Base-by-base conservation (phyloP, 2,113 vertebrate species). In the Connochaetes taurinus region DNA sequence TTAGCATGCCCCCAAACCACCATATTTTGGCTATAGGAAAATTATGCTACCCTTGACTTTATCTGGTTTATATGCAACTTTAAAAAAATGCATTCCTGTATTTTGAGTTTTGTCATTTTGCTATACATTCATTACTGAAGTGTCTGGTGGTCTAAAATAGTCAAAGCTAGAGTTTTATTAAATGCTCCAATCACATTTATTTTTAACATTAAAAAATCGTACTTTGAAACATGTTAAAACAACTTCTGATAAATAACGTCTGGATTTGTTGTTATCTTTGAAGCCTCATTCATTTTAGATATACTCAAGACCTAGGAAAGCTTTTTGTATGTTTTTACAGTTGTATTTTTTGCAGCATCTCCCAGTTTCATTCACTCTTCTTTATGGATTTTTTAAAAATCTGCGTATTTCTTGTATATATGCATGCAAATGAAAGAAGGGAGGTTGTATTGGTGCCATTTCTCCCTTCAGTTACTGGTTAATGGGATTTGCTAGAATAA, bases 391-490 rank as follows among this genome's bases (percentile, higher is more conserved):
- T 88, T 58, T 25, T 2, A 58, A 96, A 94, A 92, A 97, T 95
- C 94, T 95, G 58, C 98, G 60, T 81, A 98, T 98, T 98, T 98
- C 98, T 98, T 98, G 98, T 98, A 98, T 97, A 98, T 98, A 98
- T 60, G 89, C 98, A 98, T 98, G 98, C 98, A 97, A 94, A 87
- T 62, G 91, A 93, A 94, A 98, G 98, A 98, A 86, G 96, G 98
- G 97, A 98, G 98, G 95, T 97, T 98, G 98, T 98, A 95, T 87
- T 98, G 98, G 98, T 98, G 98, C 98, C 98, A 98, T 99, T 98
- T 97, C 97, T 99, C 98, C 98, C 98, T 87, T 98, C 97, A 60
- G 97, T 98, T 97, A 97, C 74, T 98, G 98, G 97, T 96, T 95
- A 94, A 94, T 96, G 97, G 97, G 91, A 98, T 97, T 98, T 97